A percentile compares a stretch with the other conserved stretches of the same genome.
These are phyloP conservation scores for Caenorhabditis inopinata DNA, from an alignment of 1,140 invertebrate genomes.

Conservation along the genomic window DNA sequence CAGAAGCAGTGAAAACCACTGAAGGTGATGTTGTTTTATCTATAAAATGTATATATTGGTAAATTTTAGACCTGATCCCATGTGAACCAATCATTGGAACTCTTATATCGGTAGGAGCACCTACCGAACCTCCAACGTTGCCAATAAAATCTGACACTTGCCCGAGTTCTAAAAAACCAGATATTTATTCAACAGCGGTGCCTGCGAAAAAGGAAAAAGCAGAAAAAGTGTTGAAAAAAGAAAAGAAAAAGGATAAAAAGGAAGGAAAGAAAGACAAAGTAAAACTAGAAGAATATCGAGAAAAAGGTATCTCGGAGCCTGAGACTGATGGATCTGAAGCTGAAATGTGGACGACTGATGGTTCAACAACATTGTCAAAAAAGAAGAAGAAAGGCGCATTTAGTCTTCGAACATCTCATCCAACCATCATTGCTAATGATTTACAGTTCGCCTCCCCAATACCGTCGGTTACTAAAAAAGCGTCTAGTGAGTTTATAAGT, in stretches of 20 bases:
- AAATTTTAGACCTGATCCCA: not conserved
- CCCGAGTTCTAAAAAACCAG: not conserved
- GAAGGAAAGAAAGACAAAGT: constrained; percentile 8
- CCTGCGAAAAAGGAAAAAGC: not conserved
- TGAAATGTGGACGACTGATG: constrained; percentile 26
- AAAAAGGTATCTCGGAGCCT: constrained; percentile 5
- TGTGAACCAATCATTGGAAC: not conserved
- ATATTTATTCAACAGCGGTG: not conserved
- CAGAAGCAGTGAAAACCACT: not conserved
- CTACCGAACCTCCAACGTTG: not conserved
- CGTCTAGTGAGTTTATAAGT: not conserved
- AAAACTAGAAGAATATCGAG: constrained; percentile 8
- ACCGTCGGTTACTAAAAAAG: not conserved
- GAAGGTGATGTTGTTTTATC: not conserved
- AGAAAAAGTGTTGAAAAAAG: not conserved
- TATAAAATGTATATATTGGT: not conserved
- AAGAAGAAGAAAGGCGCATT: constrained; percentile 26
- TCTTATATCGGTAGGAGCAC: not conserved
- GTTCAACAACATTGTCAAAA: not conserved
- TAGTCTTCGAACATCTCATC: constrained; percentile 8
- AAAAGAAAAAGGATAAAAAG: constrained; percentile 10
- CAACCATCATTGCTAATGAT: not conserved
- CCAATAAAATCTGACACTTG: not conserved
- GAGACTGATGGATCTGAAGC: constrained; percentile 46
- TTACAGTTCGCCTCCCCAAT: not conserved